These are phyloP conservation scores for Galeopsomyia nigrocyanea DNA, from an alignment of 2,888 invertebrate genomes.

Conservation along the genomic window DNA sequence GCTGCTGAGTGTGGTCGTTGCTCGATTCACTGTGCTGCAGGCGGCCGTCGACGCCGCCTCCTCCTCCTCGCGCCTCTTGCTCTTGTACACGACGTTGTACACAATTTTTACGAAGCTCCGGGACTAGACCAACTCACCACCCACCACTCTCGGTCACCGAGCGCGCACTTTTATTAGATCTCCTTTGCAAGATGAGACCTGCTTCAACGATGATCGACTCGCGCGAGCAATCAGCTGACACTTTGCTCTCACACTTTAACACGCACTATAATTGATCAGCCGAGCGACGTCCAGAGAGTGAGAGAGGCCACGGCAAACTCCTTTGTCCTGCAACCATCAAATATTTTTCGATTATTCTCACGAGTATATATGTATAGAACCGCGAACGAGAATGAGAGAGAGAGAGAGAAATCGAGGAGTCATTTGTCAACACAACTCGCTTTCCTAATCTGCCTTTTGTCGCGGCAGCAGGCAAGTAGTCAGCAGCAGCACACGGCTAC, in stretches of 20 bases:
- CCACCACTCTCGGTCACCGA: background rate
- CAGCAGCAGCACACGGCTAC: too few species aligned
- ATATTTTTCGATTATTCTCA: too few species aligned
- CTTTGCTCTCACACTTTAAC: background rate
- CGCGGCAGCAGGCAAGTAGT: background rate
- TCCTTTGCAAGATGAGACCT: background rate
- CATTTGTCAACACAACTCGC: constrained; percentile 39
- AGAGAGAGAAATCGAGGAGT: background rate
- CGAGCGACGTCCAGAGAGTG: too few species aligned
- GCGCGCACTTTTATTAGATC: background rate
- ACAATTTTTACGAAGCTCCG: constrained; percentile 48
- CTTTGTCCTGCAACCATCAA: too few species aligned
- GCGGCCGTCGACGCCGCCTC: constrained; percentile 47
- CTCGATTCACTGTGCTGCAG: constrained; percentile 3
- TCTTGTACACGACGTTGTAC: constrained; percentile 50
- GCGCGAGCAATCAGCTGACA: background rate
- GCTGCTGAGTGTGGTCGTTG: constrained; percentile 31
- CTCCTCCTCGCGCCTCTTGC: constrained; percentile 50
- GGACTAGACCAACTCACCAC: constrained; percentile 28
- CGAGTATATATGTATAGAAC: background rate
- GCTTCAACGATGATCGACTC: background rate
- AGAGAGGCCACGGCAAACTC: background rate
- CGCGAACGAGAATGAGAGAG: background rate
- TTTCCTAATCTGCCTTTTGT: constrained; percentile 40
- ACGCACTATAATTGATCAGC: background rate